These are phyloP conservation scores for Eurystomus gularis DNA, from an alignment of 2,113 vertebrate genomes.

Conservation along the genomic window DNA sequence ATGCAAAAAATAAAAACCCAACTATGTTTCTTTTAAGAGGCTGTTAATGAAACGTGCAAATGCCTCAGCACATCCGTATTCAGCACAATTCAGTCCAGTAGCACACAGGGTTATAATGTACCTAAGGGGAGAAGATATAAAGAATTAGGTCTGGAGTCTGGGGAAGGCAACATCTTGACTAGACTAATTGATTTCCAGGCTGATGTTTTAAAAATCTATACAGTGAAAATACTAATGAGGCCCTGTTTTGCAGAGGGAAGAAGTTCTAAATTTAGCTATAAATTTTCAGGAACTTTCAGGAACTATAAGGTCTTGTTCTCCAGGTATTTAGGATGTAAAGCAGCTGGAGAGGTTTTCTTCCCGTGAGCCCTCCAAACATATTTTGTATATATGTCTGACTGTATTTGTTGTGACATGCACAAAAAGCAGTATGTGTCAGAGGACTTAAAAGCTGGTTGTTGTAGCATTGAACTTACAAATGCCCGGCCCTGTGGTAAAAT, in stretches of 20 bases:
- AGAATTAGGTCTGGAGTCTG: conserved; percentile 63
- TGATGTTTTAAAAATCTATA: conserved; percentile 34
- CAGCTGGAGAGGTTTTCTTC: not conserved
- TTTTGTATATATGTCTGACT: not conserved
- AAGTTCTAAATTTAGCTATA: conserved; percentile 1
- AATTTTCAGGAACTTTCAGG: conserved; percentile 14
- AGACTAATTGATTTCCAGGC: conserved; percentile 62
- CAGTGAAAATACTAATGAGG: conserved; percentile 22
- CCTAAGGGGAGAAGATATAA: conserved; percentile 6
- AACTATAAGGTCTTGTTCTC: not conserved
- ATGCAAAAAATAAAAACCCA: not conserved
- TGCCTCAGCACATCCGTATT: conserved; percentile 1
- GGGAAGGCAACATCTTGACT: conserved; percentile 53
- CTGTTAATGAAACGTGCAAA: conserved; percentile 13
- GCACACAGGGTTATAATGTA: not conserved
- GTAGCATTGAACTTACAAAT: not conserved
- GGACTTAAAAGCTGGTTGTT: not conserved
- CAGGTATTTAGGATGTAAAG: not conserved
- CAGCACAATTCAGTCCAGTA: not conserved
- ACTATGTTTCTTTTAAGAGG: not conserved
- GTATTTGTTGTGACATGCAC: not conserved
- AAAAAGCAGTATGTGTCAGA: not conserved
- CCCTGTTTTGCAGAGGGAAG: not conserved
- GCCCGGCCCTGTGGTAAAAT: not conserved
- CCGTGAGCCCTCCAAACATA: not conserved